phyloP scores from a whole-genome alignment of 1,140 invertebrate species.

The Venustaconcha ellipsiformis region DNA sequence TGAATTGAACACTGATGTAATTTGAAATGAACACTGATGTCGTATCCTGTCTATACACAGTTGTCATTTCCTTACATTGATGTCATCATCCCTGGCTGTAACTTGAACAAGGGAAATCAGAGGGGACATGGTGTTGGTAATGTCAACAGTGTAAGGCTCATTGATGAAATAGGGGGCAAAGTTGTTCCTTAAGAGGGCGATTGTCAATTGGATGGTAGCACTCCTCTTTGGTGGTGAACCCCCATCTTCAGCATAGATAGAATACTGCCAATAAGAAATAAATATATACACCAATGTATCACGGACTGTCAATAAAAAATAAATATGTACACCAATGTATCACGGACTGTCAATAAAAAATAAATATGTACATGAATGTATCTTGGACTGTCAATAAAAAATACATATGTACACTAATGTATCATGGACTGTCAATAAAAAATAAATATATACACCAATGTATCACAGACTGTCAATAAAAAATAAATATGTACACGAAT shows the following conservation, averaged over 20 bases:
- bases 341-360: neutral
- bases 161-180: slow-evolving; percentile 79
- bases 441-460: neutral
- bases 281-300: neutral
- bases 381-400: neutral
- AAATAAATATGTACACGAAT: neutral
- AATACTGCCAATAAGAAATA: slow-evolving; percentile 75
- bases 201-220: slow-evolving; percentile 81
- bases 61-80: slow-evolving; percentile 2
- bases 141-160: slow-evolving; percentile 21
- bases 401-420: neutral
- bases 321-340: neutral
- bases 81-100: slow-evolving; percentile 46
- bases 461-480: neutral
- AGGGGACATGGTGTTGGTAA: slow-evolving; percentile 35
- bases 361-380: neutral
- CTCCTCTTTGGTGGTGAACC: slow-evolving; percentile 82
- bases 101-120: slow-evolving; percentile 36
- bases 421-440: slow-evolving; percentile 14
- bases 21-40: too few species aligned
- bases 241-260: slow-evolving; percentile 77
- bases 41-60: neutral
- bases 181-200: slow-evolving; percentile 68
- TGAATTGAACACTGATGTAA: too few species aligned
- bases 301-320: neutral